Evolutionary conservation across 2,113 vertebrate genomes (phyloP).

Genomic region (Carassius auratus): DNA sequence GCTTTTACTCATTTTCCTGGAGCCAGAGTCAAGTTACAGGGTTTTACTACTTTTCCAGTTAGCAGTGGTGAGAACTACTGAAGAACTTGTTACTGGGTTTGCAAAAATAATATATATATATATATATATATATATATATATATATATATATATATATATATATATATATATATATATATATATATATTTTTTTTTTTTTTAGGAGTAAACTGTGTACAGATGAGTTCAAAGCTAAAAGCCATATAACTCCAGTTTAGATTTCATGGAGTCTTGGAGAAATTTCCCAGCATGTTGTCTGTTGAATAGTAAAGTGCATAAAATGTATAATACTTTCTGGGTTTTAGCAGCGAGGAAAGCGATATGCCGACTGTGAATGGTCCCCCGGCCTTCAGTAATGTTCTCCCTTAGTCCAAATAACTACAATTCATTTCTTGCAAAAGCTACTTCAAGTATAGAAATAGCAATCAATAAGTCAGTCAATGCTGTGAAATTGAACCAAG

Average conservation of each 20-base stretch:
- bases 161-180: no score
- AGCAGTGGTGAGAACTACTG: not conserved
- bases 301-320: not conserved
- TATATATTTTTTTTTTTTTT: not conserved
- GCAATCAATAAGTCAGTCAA: conserved; percentile 55
- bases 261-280: not conserved
- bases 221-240: not conserved
- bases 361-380: not conserved
- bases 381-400: conserved; percentile 37
- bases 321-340: not conserved
- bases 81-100: not conserved
- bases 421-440: conserved; percentile 52
- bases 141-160: no score
- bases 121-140: no score
- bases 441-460: conserved; percentile 50
- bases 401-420: conserved; percentile 46
- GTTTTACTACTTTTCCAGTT: not conserved
- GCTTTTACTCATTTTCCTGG: not conserved
- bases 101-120: not conserved
- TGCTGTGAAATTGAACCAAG: conserved; percentile 54
- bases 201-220: not conserved
- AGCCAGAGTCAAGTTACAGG: not conserved
- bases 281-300: not conserved
- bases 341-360: not conserved
- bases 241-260: not conserved